Percentiles rank a stretch among this genome's conserved stretches.
These are phyloP conservation scores for Megalonaias nervosa DNA, from an alignment of 1,140 invertebrate genomes.

Conservation along the genomic window DNA sequence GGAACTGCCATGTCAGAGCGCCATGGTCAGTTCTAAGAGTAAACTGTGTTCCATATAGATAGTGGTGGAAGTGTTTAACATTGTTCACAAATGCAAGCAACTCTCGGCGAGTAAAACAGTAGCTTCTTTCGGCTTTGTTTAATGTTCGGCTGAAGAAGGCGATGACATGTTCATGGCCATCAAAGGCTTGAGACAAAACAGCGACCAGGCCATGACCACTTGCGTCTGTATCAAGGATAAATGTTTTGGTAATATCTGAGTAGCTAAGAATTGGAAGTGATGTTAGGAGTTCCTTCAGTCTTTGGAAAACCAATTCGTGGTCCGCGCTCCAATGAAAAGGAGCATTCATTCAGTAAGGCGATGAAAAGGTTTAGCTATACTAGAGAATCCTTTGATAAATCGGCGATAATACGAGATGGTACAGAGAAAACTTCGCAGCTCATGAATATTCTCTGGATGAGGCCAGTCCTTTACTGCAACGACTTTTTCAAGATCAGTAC, in stretches of 20 bases:
- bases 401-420: conserved; percentile 49
- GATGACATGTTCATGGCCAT: conserved; percentile 10
- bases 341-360: conserved; percentile 18
- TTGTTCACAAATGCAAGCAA: conserved; percentile 19
- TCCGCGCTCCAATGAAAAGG: conserved; percentile 10
- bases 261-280: not conserved
- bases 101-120: conserved; percentile 16
- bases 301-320: conserved; percentile 5
- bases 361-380: conserved; percentile 36
- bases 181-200: conserved; percentile 6
- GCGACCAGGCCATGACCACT: conserved; percentile 11
- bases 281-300: not conserved
- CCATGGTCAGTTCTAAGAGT: conserved; percentile 12
- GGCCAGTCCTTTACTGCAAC: conserved; percentile 52
- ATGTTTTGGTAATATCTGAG: not conserved
- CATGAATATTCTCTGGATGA: conserved; percentile 45
- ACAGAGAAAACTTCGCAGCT: conserved; percentile 56
- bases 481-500: conserved; percentile 54
- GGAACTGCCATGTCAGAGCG: conserved; percentile 2
- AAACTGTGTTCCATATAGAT: conserved; percentile 7
- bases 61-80: conserved; percentile 17
- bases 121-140: conserved; percentile 4
- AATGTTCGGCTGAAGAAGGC: conserved; percentile 7
- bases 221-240: conserved; percentile 8
- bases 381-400: conserved; percentile 52